phyloP scores from a whole-genome alignment of 1,140 invertebrate genomes.

The Drosophila cardini region DNA sequence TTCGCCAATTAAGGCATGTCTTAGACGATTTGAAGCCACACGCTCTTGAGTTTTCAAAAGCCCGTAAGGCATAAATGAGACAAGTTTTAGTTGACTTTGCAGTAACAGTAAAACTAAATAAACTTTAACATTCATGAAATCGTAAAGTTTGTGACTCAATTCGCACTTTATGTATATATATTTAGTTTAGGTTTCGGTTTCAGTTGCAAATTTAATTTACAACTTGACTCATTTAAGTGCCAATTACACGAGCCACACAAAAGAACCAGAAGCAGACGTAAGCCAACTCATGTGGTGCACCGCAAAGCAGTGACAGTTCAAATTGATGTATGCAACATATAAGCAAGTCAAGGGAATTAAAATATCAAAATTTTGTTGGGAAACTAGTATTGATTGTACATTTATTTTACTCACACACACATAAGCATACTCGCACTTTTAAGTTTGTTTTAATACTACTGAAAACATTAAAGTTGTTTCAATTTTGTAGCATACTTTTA shows the following conservation, averaged over 20 bases:
- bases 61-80: conserved; percentile 8
- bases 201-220: conserved; percentile 41
- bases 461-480: no score
- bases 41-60: background rate
- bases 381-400: background rate
- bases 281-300: conserved; percentile 1
- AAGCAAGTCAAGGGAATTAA: background rate
- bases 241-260: conserved; percentile 29
- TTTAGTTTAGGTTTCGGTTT: conserved; percentile 1
- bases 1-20: conserved; percentile 8
- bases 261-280: background rate
- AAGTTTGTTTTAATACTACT: background rate
- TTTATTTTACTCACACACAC: background rate
- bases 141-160: conserved; percentile 28
- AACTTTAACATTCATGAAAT: conserved; percentile 1
- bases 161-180: background rate
- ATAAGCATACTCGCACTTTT: background rate
- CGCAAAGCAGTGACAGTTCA: background rate
- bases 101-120: conserved; percentile 4
- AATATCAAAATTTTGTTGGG: background rate
- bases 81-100: conserved; percentile 24
- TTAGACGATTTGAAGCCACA: background rate
- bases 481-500: no score
- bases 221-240: conserved; percentile 32
- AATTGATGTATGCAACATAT: background rate